phyloP scores from a whole-genome alignment of 2,888 invertebrate genomes.

The Aethes cnicana region DNA sequence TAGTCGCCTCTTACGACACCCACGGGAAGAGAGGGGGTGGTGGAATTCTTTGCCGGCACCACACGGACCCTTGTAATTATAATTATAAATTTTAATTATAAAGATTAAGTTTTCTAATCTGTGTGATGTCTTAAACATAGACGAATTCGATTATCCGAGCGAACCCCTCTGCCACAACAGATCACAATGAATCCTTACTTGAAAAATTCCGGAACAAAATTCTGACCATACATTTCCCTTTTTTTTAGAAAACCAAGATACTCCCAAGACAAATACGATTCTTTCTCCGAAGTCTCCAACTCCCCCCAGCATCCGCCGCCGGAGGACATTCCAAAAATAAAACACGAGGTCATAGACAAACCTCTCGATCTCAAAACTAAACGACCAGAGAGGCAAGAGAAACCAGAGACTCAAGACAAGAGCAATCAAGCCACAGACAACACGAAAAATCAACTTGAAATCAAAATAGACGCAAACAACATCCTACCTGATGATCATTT shows the following conservation, averaged over 20 bases:
- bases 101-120: no score
- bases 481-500: constrained; percentile 73
- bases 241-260: constrained; percentile 73
- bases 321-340: constrained; percentile 64
- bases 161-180: no score
- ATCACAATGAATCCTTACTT: no score
- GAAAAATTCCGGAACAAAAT: not conserved
- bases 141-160: no score
- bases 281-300: constrained; percentile 69
- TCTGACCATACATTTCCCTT: not conserved
- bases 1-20: no score
- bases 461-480: constrained; percentile 69
- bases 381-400: constrained; percentile 51
- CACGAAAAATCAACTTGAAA: constrained; percentile 56
- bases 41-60: no score
- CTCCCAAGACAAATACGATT: constrained; percentile 74
- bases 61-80: no score
- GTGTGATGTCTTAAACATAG: no score
- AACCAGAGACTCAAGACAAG: constrained; percentile 58
- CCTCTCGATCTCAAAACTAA: constrained; percentile 66
- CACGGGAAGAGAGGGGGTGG: no score
- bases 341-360: constrained; percentile 57
- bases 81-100: no score
- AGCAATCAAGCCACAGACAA: constrained; percentile 57
- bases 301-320: constrained; percentile 68